A percentile compares a stretch with the other conserved stretches of the same genome.
Evolutionary conservation across 2,797 vertebrate genomes (phyloP).

Genomic region (Crypturellus tataupa): DNA sequence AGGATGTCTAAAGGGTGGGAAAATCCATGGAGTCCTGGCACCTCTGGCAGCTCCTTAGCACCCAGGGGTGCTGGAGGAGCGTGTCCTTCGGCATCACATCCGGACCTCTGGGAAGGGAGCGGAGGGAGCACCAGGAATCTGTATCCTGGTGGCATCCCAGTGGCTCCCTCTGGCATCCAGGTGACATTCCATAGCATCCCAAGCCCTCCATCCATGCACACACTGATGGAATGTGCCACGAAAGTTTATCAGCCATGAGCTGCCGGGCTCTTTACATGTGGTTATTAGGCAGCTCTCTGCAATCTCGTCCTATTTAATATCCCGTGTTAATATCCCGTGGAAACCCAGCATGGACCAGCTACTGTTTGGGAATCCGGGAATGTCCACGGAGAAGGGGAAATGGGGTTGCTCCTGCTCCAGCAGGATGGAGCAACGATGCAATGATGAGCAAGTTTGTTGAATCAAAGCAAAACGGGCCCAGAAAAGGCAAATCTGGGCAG

Average conservation of each 20-base stretch:
- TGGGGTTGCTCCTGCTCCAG: no score
- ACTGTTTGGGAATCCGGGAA: accelerated
- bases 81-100: no score
- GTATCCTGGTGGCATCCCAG: no score
- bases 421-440: neutral
- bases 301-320: neutral
- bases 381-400: neutral
- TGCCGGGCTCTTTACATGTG: constrained; percentile 41
- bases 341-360: accelerated
- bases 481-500: accelerated
- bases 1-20: no score
- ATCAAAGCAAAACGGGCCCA: accelerated
- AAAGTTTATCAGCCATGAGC: constrained; percentile 71
- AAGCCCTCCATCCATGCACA: neutral
- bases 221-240: neutral
- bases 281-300: constrained; percentile 47
- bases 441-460: accelerated
- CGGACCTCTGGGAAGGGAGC: no score
- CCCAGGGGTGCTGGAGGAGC: no score
- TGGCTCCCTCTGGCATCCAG: neutral
- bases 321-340: neutral
- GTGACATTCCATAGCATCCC: neutral
- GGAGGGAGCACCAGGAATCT: neutral
- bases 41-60: no score
- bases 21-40: no score